These are phyloP conservation scores for Hyperoplus lanceolatus DNA, from an alignment of 2,797 vertebrate species.

Conservation along the genomic window DNA sequence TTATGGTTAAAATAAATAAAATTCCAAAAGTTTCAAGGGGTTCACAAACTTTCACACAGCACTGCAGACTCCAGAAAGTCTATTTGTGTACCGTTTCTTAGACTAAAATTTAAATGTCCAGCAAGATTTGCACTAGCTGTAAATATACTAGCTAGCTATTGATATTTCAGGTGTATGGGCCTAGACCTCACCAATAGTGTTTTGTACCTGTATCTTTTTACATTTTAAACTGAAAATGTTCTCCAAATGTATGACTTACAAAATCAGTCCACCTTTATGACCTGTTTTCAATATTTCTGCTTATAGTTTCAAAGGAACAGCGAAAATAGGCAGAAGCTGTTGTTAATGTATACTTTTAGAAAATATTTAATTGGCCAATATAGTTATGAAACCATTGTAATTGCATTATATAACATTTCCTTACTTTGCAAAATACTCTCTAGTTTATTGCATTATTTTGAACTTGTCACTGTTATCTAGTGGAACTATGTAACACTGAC, in stretches of 20 bases:
- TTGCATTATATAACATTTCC: slow-evolving; percentile 13
- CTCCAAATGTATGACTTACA: not conserved
- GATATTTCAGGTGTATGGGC: not conserved
- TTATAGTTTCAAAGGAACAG: not conserved
- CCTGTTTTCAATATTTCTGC: not conserved
- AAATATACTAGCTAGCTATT: not conserved
- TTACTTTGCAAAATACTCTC: slow-evolving; percentile 43
- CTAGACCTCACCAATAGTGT: not conserved
- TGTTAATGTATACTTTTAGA: slow-evolving; percentile 57
- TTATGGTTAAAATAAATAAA: too few relatives aligned
- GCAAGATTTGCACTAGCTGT: not conserved
- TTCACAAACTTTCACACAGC: too few relatives aligned
- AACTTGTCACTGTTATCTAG: slow-evolving; percentile 9
- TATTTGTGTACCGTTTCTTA: too few relatives aligned
- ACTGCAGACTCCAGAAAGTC: not conserved
- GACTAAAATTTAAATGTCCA: too few relatives aligned
- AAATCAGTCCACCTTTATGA: not conserved
- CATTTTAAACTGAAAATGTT: not conserved
- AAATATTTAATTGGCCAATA: slow-evolving; percentile 53
- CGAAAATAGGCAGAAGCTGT: slow-evolving; percentile 35
- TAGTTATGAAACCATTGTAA: slow-evolving; percentile 48
- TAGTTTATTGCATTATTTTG: slow-evolving; percentile 29
- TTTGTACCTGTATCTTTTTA: not conserved
- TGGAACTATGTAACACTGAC: not conserved
- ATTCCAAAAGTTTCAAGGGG: too few relatives aligned